Evolutionary conservation across 1,140 invertebrate species (phyloP), one percentile per base, ranked within the genome.

Genomic region (Drosophila gunungcola): DNA sequence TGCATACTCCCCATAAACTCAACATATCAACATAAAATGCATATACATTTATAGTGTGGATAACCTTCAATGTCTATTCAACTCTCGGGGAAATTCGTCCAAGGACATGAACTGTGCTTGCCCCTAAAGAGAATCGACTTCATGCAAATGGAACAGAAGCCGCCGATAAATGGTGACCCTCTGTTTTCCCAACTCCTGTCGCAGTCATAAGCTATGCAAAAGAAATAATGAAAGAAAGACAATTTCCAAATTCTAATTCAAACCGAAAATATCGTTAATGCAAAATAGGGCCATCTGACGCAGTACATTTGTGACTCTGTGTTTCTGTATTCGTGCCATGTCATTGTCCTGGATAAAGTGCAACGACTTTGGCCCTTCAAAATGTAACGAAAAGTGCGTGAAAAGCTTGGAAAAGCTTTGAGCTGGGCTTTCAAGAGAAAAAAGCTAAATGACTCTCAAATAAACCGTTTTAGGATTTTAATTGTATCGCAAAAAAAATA

Each of bases 61-160:
- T 67, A 81, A 72, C 78, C 82, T 86, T 86, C 69, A 52, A 29
- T 62, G 82, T 86, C 54, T 86, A 78, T 86, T 86, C 78, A 86
- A 86, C 82, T 81, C 82, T 60, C 51, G 41, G 36, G 5, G 52
- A 74, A 85, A 85, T 78, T 85, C 78, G 82, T 62, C 70, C 82
- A 81, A 86, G 82, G 82, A 81, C 82, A 73, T 68, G 63, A 69
- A 46, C 73, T 53, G 45, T 53, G 69, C 48, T 67, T 52, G 45
- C 43, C 51, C 36, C 64, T n/a, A 34, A 25, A 11, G 64, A 42
- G 36, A 27, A 38, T 38, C 32, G 42, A 16, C 12, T 39, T 48
- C 52, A 73, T 79, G 77, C 57, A 80, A 80, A 63, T 80, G 38
- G 45, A 42, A 54, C 21, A 56, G 43, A 63, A 55, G 43, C 39